These are phyloP conservation scores for Morone chrysops DNA, from an alignment of 2,113 vertebrate genomes.

Conservation along the genomic window DNA sequence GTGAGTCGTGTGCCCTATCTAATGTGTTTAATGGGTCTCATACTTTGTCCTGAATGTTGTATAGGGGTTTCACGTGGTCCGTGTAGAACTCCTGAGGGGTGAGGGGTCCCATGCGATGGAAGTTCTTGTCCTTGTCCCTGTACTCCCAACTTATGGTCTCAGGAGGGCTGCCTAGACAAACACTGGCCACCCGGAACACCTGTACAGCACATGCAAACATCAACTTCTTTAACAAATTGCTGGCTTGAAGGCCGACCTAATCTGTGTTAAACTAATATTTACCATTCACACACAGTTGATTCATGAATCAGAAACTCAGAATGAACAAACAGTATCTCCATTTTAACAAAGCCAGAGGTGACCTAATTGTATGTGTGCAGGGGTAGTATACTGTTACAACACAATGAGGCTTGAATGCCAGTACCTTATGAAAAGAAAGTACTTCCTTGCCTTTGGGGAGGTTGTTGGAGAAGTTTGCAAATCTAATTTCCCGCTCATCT, in stretches of 20 bases:
- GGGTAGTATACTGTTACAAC: neutral
- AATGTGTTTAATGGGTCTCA: neutral
- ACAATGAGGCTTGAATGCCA: neutral
- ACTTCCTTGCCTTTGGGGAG: neutral
- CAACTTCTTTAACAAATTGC: neutral
- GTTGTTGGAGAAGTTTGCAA: neutral
- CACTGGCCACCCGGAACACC: constrained; percentile 94
- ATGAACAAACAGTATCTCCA: neutral
- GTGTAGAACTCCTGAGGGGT: constrained; percentile 93
- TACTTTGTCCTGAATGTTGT: constrained; percentile 97
- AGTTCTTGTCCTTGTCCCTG: constrained; percentile 96
- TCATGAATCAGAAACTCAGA: neutral
- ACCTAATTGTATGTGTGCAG: neutral
- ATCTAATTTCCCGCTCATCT: neutral
- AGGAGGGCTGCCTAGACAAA: constrained; percentile 95
- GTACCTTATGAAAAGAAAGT: neutral
- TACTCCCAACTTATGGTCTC: constrained; percentile 97
- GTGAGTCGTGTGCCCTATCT: too few species aligned
- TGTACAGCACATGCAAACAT: constrained; percentile 64
- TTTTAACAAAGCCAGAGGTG: neutral
- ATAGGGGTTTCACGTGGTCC: constrained; percentile 94
- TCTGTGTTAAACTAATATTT: neutral
- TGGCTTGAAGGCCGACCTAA: neutral
- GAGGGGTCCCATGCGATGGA: constrained; percentile 91
- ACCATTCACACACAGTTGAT: neutral